These are phyloP conservation scores for Athalia rosae DNA, from an alignment of 2,888 invertebrate species.

Conservation along the genomic window DNA sequence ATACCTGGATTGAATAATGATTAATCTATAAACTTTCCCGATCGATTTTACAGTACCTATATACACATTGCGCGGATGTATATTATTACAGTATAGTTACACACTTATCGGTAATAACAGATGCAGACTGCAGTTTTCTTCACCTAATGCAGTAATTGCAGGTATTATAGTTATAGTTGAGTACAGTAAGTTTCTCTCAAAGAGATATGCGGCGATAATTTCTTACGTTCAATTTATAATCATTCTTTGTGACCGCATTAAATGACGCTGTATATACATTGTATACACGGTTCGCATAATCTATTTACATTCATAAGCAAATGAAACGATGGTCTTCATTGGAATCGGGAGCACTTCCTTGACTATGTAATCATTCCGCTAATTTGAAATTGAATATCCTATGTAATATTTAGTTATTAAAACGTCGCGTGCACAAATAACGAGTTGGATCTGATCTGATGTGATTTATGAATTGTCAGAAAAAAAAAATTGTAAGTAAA, in stretches of 20 bases:
- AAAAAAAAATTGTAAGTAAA: no score
- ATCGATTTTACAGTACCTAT: background rate
- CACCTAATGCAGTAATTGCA: conserved; percentile 9
- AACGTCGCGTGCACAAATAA: no score
- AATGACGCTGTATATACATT: no score
- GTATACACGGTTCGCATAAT: no score
- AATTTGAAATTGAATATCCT: no score
- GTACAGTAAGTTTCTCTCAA: conserved; percentile 20
- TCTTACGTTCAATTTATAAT: conserved; percentile 2
- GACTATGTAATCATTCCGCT: no score
- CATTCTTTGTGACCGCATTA: background rate
- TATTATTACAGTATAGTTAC: background rate
- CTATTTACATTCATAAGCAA: no score
- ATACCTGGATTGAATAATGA: background rate
- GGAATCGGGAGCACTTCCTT: no score
- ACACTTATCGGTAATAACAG: background rate
- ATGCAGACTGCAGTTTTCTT: background rate
- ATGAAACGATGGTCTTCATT: no score
- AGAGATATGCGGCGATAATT: conserved; percentile 5
- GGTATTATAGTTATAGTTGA: background rate
- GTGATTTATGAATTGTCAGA: no score
- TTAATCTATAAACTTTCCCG: background rate
- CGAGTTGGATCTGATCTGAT: no score
- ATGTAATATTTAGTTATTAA: no score
- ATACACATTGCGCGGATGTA: background rate